Percentiles rank a stretch among this genome's conserved stretches.
Evolutionary conservation across 1,140 invertebrate species (phyloP).

Genomic region (Zophobas atratus): DNA sequence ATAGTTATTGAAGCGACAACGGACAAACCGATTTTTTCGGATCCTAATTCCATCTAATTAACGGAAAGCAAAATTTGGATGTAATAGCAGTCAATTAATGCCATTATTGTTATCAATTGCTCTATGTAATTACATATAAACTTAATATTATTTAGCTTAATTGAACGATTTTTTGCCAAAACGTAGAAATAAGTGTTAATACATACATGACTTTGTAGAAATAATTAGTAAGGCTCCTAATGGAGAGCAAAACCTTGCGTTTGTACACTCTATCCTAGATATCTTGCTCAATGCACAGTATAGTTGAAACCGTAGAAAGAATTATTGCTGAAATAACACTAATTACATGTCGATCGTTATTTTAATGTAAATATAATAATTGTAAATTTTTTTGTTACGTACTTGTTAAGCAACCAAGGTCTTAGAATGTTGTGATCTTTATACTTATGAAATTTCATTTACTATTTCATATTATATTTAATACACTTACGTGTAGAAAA

Average conservation of each 20-base stretch:
- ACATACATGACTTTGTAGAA: too few relatives aligned
- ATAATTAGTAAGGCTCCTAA: too few relatives aligned
- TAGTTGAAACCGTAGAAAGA: not conserved
- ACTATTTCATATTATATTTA: too few relatives aligned
- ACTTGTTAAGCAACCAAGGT: not conserved
- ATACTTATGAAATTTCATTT: too few relatives aligned
- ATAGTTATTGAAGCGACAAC: slow-evolving; percentile 66
- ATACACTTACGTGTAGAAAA: too few relatives aligned
- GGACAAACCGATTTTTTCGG: slow-evolving; percentile 66
- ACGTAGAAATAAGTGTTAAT: too few relatives aligned
- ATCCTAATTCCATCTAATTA: slow-evolving; percentile 52
- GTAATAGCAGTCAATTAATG: not conserved
- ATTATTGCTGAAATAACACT: not conserved
- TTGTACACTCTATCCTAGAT: not conserved
- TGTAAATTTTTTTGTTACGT: not conserved
- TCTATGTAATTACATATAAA: slow-evolving; percentile 1
- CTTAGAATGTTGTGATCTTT: too few relatives aligned
- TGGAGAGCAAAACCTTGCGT: too few relatives aligned
- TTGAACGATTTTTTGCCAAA: too few relatives aligned
- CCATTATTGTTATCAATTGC: not conserved
- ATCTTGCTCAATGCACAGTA: not conserved
- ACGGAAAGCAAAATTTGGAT: not conserved
- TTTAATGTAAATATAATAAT: not conserved
- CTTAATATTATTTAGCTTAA: not conserved
- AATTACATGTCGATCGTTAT: not conserved